Base-by-base conservation (phyloP, 2,888 invertebrate genomes). In the Aelia acuminata region DNA sequence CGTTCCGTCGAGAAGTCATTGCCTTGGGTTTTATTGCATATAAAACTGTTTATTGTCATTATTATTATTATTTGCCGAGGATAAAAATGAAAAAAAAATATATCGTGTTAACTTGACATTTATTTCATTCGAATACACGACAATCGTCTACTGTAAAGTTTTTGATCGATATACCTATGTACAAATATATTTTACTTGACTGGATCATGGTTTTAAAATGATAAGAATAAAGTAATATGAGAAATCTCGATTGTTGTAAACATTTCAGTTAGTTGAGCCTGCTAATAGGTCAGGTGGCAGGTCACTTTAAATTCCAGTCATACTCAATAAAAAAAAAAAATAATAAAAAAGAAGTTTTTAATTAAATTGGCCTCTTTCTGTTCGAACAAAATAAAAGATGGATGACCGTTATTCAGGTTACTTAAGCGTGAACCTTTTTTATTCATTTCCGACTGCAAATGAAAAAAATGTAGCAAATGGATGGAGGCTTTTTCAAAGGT, bases 321-420 rank as follows among this genome's bases (percentile, higher is more conserved):
- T 31, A 35, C 7, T 7, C 7, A 5, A 20, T 35, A 18, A 70
- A 70, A 70, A 70, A 70, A 31, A 26, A 57, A 57, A 57, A 26
- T 31, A 63, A 70, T 26, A 70, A 3, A 35, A 70, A 3, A 35
- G 18, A 5, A 70, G 63, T 20, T 70, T n/a, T 70, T 70, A 70
- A 70, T 70, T 70, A 35, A 70, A 70, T 31, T 18, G 1, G n/a
- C 35, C 35, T 18, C 35, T 35, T 70, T 70, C 63, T 35, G 31
- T 26, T 15, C 18, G 18, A 31, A 31, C 63, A 70, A 31, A 35
- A 70, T 35, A 70, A 70, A 70, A 70, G 35, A 70, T 70, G 63
- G 63, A 70, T 70, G 63, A 70, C 63, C 63, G 63, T 35, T 70
- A 70, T 70, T 70, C 63, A 35, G 35, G 31, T 35, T 35, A 8